Percentiles rank a stretch among this genome's conserved stretches.
Evolutionary conservation across 2,797 vertebrate genomes (phyloP).

Genomic region (Tamandua tetradactyla): DNA sequence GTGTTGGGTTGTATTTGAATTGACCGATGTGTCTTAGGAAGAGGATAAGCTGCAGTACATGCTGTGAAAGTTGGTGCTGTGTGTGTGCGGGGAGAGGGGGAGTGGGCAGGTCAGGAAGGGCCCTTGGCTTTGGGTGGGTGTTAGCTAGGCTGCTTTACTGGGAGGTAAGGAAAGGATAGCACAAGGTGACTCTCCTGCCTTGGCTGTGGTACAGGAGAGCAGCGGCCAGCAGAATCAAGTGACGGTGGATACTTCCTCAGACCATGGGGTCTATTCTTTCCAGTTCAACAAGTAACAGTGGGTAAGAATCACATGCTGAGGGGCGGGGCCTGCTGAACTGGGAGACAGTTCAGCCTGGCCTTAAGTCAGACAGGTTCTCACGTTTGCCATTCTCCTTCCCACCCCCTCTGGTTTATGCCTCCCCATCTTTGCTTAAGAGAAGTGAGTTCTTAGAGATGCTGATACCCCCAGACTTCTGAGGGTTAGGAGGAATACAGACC

Average conservation of each 20-base stretch:
- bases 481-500: background rate
- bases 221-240: conserved; percentile 90
- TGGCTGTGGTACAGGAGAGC: conserved; percentile 87
- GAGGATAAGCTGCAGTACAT: background rate
- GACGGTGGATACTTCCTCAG: conserved; percentile 92
- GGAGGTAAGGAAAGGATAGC: background rate
- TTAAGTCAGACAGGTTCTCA: background rate
- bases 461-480: background rate
- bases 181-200: background rate
- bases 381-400: background rate
- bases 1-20: background rate
- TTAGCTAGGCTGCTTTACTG: background rate
- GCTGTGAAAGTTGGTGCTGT: background rate
- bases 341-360: background rate
- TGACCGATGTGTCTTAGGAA: background rate
- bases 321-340: background rate
- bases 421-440: background rate
- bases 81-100: background rate
- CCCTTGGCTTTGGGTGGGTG: no score
- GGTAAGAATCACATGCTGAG: conserved; percentile 55
- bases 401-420: background rate
- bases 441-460: background rate
- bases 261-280: conserved; percentile 94
- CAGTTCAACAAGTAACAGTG: conserved; percentile 92
- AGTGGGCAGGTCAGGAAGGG: background rate